Percentiles rank a stretch among this genome's conserved stretches.
These are phyloP conservation scores for Ectropis grisescens DNA, from an alignment of 1,140 invertebrate genomes.

Conservation along the genomic window DNA sequence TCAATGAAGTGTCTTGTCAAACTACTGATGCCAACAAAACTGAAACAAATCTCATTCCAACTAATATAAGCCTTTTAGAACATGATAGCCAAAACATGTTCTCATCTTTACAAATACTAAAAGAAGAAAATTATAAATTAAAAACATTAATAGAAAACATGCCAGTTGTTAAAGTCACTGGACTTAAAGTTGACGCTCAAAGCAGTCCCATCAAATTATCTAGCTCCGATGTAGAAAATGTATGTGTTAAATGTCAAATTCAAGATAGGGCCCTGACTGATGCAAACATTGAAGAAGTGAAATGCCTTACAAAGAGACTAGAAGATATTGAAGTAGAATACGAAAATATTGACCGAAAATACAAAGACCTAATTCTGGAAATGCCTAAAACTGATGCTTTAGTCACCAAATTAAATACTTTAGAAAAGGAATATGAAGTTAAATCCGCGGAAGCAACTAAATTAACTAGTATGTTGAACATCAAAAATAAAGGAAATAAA, in stretches of 20 bases:
- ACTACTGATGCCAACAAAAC: constrained; percentile 17
- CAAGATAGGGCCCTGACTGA: constrained; percentile 14
- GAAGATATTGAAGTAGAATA: constrained; percentile 10
- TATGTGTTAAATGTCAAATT: too few species aligned
- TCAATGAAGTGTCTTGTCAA: constrained; percentile 36
- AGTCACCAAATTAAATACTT: constrained; percentile 24
- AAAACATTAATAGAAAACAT: constrained; percentile 12
- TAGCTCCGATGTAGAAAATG: too few species aligned
- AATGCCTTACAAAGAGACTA: constrained; percentile 1
- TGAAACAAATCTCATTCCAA: constrained; percentile 14
- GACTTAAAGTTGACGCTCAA: constrained; percentile 13
- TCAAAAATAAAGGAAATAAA: constrained; percentile 25
- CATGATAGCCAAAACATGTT: constrained; percentile 11
- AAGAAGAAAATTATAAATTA: constrained; percentile 37
- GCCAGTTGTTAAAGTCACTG: constrained; percentile 5
- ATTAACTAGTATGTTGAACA: constrained; percentile 20
- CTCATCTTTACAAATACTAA: constrained; percentile 23
- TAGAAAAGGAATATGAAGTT: constrained; percentile 32
- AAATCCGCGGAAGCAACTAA: constrained; percentile 28
- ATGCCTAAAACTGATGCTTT: constrained; percentile 26
- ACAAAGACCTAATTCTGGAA: constrained; percentile 30
- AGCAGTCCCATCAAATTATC: constrained; percentile 22
- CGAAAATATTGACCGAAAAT: constrained; percentile 31
- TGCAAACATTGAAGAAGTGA: constrained; percentile 24
- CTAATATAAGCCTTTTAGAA: constrained; percentile 1